Evolutionary conservation across 2,113 vertebrate species (phyloP).

Genomic region (Fukomys damarensis): DNA sequence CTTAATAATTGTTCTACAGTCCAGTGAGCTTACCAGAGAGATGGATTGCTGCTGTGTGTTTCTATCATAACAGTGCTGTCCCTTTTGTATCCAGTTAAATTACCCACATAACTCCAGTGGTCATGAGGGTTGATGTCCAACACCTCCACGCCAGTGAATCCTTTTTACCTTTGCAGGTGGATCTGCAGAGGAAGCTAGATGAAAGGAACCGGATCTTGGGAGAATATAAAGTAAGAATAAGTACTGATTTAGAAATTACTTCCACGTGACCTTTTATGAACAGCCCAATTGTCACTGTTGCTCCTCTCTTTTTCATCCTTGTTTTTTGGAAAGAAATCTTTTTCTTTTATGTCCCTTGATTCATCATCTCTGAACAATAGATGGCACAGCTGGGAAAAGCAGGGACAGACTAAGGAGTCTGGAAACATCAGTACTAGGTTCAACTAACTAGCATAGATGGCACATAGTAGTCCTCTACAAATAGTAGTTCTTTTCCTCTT

Average conservation of each 20-base stretch:
- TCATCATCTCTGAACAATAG: not conserved
- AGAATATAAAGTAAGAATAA: slow-evolving; percentile 86
- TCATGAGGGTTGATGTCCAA: not conserved
- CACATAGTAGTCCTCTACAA: not conserved
- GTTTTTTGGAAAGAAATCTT: not conserved
- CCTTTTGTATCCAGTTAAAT: not conserved
- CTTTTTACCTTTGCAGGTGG: slow-evolving; percentile 86
- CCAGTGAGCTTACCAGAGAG: not conserved
- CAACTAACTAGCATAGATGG: not conserved
- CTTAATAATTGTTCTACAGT: not conserved
- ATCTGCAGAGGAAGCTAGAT: slow-evolving; percentile 96
- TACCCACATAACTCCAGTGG: not conserved
- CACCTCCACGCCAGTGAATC: not conserved
- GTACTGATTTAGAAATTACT: not conserved
- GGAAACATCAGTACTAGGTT: not conserved
- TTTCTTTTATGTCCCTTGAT: not conserved
- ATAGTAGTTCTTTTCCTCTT: not conserved
- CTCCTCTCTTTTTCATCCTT: not conserved
- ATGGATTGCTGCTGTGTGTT: not conserved
- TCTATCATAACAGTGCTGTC: not conserved
- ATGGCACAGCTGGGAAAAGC: not conserved
- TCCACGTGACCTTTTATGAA: not conserved
- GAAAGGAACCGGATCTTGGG: slow-evolving; percentile 92
- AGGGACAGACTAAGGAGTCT: not conserved
- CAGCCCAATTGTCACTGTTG: not conserved